Evolutionary conservation across 2,113 vertebrate genomes (phyloP), one percentile per base, ranked within the genome.

Genomic region (Plotosus lineatus): DNA sequence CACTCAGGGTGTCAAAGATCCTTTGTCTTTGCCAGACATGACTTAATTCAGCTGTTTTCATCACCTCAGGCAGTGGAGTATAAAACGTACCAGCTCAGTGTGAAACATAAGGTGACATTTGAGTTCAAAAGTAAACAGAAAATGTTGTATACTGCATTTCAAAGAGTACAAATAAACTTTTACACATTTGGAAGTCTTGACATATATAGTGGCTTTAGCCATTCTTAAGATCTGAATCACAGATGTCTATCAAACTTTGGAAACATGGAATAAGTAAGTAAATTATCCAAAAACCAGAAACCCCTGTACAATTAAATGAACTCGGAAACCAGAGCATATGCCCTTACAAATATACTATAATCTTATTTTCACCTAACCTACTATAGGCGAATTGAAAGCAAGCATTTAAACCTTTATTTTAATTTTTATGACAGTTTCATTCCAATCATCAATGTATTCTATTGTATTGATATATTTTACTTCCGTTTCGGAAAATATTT

Each of bases 11-110:
- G 31, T 75, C 33, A 50, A 33, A 63, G 14, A 40, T 83, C 50
- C 53, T 79, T 75, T 75, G 76, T 75, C 71, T 79, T 60, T 75
- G 75, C 48, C 60, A 75, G 77, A 83, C 73, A 69, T 66, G 48
- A 58, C 69, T 40, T 33, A 56, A 79, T 79, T 74, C 65, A 75
- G 51, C 28, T 7, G 28, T 55, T 65, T 83, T 79, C 72, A 79
- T 74, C 77, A 66, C 65, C 58, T 58, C 40, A 28, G 58, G 73
- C 38, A 42, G 46, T 42, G 28, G 38, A 6, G 11, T 58, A 72
- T 73, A 36, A 28, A 12, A 73, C 19, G 12, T 33, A 4, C 7
- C 26, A 33, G 40, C n/a, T 71, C n/a, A 28, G 3, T 33, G 44
- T 50, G 48, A 73, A 73, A 51, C 48, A 73, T 33, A 19, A 51